Base-by-base conservation (phyloP, 2,797 vertebrate genomes). In the Pachyuromys duprasi region DNA sequence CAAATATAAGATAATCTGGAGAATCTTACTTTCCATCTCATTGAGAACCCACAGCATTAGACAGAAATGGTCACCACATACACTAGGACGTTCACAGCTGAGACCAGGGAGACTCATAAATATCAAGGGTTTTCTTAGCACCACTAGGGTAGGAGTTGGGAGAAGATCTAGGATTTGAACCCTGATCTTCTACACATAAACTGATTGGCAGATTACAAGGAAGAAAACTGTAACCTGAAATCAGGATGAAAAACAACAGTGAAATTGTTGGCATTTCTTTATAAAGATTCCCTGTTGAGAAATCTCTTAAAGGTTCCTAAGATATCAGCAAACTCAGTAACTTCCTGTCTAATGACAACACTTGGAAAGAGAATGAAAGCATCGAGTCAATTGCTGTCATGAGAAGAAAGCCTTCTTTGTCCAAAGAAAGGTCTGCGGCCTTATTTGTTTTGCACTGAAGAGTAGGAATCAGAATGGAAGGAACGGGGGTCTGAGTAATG, bases 231-330 rank as follows among this genome's bases (percentile, higher is more conserved):
- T 14, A 28, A 31, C 57, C 93, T 42, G 18, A 67, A 65, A 53
- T 74, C 36, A 39, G 5, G 49, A 87, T 69, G 69, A 1, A 60
- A 24, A 55, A 36, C 8, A 81, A 20, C 1, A 33, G 76, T n/a
- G 4, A 45, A n/a, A 18, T 72, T 55, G 5, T 31, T 90, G 33
- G 8, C 3, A 14, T 81, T 33, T 33, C 14, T 36, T 55, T 74
- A 74, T 22, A 45, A 45, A 39, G 53, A n/a, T 24, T 86, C 4
- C 62, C 81, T 63, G 11, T 57, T 86, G 42, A 86, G 49, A 89
- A 93, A 86, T 72, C 28, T 72, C 78, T 89, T 70, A 3, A 62
- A 24, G 20, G 67, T 92, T 89, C 90, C 86, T 76, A 60, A 86
- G 65, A 55, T 60, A 62, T 70, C 24, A 45, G 67, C 22, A 62